A percentile compares a stretch with the other conserved stretches of the same genome.
phyloP scores from a whole-genome alignment of 1,140 invertebrate species.

The Eumaeus atala region DNA sequence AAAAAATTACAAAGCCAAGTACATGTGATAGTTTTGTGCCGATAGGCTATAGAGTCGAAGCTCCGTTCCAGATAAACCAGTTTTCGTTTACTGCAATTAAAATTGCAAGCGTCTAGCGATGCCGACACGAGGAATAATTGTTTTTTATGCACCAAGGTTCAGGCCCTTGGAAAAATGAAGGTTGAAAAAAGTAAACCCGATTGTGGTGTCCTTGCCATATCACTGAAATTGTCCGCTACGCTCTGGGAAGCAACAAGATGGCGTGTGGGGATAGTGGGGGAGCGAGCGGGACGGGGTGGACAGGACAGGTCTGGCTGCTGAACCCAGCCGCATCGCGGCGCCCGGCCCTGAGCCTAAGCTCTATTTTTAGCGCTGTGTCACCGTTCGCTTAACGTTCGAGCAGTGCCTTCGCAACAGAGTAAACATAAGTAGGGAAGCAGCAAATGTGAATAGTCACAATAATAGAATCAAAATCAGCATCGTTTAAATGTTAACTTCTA shows the following conservation, averaged over 20 bases:
- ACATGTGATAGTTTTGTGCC: background rate
- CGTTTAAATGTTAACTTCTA: too few species aligned
- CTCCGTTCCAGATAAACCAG: slow-evolving; percentile 10
- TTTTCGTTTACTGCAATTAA: slow-evolving; percentile 10
- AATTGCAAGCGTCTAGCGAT: slow-evolving; percentile 2
- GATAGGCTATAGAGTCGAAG: slow-evolving; percentile 2
- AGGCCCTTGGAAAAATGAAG: slow-evolving; percentile 24
- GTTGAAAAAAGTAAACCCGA: slow-evolving; percentile 31
- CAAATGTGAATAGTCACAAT: background rate
- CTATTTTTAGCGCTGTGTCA: slow-evolving; percentile 73
- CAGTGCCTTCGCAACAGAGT: slow-evolving; percentile 39
- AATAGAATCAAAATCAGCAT: too few species aligned
- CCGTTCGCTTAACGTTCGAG: slow-evolving; percentile 46
- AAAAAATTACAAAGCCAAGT: too few species aligned
- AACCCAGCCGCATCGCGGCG: slow-evolving; percentile 33
- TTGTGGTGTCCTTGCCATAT: slow-evolving; percentile 49
- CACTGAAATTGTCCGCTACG: slow-evolving; percentile 45
- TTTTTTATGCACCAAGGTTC: slow-evolving; percentile 6
- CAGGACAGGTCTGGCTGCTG: slow-evolving; percentile 49
- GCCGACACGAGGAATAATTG: background rate
- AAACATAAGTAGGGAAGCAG: slow-evolving; percentile 31
- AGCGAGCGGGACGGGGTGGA: slow-evolving; percentile 37
- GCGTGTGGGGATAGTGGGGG: slow-evolving; percentile 44
- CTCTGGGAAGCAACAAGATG: slow-evolving; percentile 60
- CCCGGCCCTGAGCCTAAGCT: slow-evolving; percentile 46